These are phyloP conservation scores for Cygnus olor DNA, from an alignment of 2,797 vertebrate genomes.

Conservation along the genomic window DNA sequence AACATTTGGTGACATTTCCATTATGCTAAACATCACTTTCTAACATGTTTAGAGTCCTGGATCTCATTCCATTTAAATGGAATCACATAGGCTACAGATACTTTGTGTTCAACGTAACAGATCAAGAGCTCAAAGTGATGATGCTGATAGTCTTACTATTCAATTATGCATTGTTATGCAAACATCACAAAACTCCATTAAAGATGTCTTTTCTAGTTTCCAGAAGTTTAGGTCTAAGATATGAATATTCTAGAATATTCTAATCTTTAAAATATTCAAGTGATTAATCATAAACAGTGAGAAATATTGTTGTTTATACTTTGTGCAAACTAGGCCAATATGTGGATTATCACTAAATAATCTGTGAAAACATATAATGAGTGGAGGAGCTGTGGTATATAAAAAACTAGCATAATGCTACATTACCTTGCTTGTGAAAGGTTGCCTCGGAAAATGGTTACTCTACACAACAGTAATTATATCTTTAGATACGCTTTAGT, in stretches of 20 bases:
- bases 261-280: not conserved
- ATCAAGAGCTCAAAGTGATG: not conserved
- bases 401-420: not conserved
- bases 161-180: not conserved
- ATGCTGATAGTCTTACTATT: not conserved
- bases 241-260: not conserved
- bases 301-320: not conserved
- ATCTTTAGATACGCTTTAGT: not conserved
- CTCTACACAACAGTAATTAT: not conserved
- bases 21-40: not conserved
- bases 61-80: not conserved
- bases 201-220: not conserved
- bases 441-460: not conserved
- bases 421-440: not conserved
- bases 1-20: not conserved
- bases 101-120: not conserved
- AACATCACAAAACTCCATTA: not conserved
- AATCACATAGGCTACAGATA: not conserved
- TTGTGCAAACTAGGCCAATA: not conserved
- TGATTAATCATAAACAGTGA: not conserved
- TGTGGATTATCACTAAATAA: not conserved
- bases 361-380: not conserved
- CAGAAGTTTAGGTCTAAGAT: not conserved
- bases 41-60: not conserved
- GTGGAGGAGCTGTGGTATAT: not conserved